Percentiles rank a stretch among this genome's conserved stretches.
These are phyloP conservation scores for Sinotaia quadrata DNA, from an alignment of 2,888 invertebrate species.

Conservation along the genomic window DNA sequence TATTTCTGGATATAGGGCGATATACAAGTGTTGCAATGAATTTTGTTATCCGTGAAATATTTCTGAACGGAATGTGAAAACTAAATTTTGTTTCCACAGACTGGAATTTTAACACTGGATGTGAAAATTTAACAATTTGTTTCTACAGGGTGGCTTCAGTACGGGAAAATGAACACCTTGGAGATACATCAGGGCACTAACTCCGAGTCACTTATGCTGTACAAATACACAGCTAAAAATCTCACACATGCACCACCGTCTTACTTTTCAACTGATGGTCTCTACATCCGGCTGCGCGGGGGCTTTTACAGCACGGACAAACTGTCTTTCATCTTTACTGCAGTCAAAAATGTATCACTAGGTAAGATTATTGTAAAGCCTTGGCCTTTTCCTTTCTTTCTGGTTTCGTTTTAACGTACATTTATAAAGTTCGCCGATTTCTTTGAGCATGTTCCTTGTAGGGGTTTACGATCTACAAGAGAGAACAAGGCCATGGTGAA, in stretches of 20 bases:
- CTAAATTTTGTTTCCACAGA: neutral
- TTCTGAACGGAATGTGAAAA: neutral
- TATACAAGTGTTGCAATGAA: too few species aligned
- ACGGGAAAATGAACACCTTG: conserved; percentile 47
- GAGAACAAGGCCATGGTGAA: too few species aligned
- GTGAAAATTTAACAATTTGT: too few species aligned
- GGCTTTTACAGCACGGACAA: conserved; percentile 56
- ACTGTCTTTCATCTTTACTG: conserved; percentile 58
- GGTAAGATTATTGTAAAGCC: conserved; percentile 45
- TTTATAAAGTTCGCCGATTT: too few species aligned
- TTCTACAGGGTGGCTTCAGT: conserved; percentile 54
- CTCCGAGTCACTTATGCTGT: conserved; percentile 49
- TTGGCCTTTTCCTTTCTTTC: neutral
- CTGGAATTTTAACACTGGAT: too few species aligned
- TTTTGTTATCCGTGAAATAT: too few species aligned
- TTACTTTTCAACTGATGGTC: conserved; percentile 48
- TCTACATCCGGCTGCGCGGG: conserved; percentile 59
- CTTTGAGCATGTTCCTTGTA: too few species aligned
- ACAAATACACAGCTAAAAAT: conserved; percentile 51
- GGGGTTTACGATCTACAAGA: too few species aligned
- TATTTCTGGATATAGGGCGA: too few species aligned
- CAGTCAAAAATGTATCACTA: conserved; percentile 54
- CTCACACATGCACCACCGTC: conserved; percentile 50
- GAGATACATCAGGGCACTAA: conserved; percentile 59
- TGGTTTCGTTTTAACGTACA: too few species aligned